Conservation (phyloP, 2,888 invertebrate species). For the Philereme vetulata region DNA sequence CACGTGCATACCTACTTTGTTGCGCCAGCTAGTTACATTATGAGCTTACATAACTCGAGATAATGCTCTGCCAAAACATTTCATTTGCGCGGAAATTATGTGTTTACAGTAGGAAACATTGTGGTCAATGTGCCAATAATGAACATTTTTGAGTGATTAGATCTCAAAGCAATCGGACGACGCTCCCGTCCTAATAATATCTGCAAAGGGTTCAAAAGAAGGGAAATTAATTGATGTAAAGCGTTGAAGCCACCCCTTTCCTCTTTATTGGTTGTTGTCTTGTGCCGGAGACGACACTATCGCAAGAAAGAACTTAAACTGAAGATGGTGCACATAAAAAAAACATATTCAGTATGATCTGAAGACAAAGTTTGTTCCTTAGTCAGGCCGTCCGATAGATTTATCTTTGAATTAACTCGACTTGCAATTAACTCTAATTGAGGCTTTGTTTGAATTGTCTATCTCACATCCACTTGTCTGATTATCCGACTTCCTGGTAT, state of each 20-base stretch:
- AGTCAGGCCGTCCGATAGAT: neutral
- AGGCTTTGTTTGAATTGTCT: neutral
- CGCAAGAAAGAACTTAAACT: no score
- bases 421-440: neutral
- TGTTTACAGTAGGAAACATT: conserved; percentile 18
- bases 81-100: conserved; percentile 27
- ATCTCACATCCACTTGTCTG: neutral
- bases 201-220: conserved; percentile 13
- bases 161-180: conserved; percentile 26
- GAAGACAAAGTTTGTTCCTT: no score
- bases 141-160: conserved; percentile 15
- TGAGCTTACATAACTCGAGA: conserved; percentile 25
- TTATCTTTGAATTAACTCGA: neutral
- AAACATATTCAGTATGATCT: no score
- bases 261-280: no score
- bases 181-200: conserved; percentile 24
- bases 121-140: conserved; percentile 32
- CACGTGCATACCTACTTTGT: neutral
- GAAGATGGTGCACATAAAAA: no score
- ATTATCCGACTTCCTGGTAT: neutral
- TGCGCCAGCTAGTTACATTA: neutral
- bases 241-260: neutral
- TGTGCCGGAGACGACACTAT: no score
- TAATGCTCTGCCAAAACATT: conserved; percentile 35
- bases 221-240: neutral